Base-by-base conservation (phyloP, 2,113 vertebrate species). In the Toxotes chatareus region DNA sequence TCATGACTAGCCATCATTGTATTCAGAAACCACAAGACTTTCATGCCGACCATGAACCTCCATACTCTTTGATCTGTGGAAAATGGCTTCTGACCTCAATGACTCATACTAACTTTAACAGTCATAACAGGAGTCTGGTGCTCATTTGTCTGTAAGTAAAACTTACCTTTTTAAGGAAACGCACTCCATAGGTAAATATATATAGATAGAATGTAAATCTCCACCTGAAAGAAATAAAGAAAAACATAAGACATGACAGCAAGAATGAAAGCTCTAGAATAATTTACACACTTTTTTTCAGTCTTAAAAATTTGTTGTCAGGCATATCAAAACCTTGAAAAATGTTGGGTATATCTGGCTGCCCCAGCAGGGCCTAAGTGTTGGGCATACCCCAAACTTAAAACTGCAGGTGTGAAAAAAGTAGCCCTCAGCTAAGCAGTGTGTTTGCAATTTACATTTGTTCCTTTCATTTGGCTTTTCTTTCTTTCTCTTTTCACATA, bases 111-210 rank as follows among this genome's bases (percentile, higher is more conserved):
- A 42, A 79, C 57, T 60, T 38, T 6, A 64, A 12, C 57, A 68
- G 34, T 42, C 60, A 63, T 14, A 21, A 63, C n/a, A 62, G 57
- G 44, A 31, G 16, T 40, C 13, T 31, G 59, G 3, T 56, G 16
- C 13, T 36, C 17, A 51, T 62, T 57, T 83, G 42, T 49, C 2
- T 38, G 1, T 4, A 36, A 19, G 65, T n/a, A 61, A 79, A 16
- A 65, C 96, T 88, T 96, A 99, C 98, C 97, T 98, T 98, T 96
- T 98, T 98, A 87, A 99, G 96, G 90, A 98, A 97, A 76, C 97
- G 96, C 60, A 97, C 95, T 92, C 98, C 98, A 23, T 98, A 99
- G 80, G 96, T 98, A 94, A 99, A 99, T 93, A 99, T 95, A 92
- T 99, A 99, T 71, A 99, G 96, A 92, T 95, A 97, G 96, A 99